These are phyloP conservation scores for Phoxinus phoxinus DNA, from an alignment of 2,113 vertebrate genomes.

Conservation along the genomic window DNA sequence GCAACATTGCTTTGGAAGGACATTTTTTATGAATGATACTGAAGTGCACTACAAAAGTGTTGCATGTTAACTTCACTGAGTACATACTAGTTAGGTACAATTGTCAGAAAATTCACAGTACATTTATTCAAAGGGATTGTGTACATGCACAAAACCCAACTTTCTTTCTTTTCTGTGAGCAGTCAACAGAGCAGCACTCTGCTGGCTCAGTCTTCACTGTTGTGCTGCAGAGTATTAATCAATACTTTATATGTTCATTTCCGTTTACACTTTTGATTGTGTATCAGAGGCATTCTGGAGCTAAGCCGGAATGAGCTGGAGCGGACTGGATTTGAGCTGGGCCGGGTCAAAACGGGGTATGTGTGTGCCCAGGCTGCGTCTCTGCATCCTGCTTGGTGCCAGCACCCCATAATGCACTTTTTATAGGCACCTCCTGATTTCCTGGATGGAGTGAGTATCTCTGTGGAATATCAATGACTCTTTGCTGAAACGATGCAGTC, in stretches of 20 bases:
- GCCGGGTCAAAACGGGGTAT: slow-evolving; percentile 38
- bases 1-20: too few species aligned
- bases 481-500: slow-evolving; percentile 50
- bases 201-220: not conserved
- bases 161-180: not conserved
- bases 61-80: not conserved
- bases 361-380: slow-evolving; percentile 37
- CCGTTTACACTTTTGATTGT: slow-evolving; percentile 27
- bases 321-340: not conserved
- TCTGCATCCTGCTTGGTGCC: slow-evolving; percentile 59
- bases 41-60: too few species aligned
- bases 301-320: slow-evolving; percentile 38
- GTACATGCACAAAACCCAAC: not conserved
- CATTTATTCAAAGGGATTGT: not conserved
- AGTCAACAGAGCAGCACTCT: slow-evolving; percentile 12
- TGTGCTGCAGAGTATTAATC: slow-evolving; percentile 13
- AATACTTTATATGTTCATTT: slow-evolving; percentile 37
- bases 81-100: not conserved
- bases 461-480: slow-evolving; percentile 75
- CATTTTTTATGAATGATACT: too few species aligned
- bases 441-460: slow-evolving; percentile 72
- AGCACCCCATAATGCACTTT: slow-evolving; percentile 71
- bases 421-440: slow-evolving; percentile 73
- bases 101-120: not conserved
- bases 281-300: slow-evolving; percentile 22